These are phyloP conservation scores for Siniperca chuatsi DNA, from an alignment of 2,113 vertebrate genomes.

Conservation along the genomic window DNA sequence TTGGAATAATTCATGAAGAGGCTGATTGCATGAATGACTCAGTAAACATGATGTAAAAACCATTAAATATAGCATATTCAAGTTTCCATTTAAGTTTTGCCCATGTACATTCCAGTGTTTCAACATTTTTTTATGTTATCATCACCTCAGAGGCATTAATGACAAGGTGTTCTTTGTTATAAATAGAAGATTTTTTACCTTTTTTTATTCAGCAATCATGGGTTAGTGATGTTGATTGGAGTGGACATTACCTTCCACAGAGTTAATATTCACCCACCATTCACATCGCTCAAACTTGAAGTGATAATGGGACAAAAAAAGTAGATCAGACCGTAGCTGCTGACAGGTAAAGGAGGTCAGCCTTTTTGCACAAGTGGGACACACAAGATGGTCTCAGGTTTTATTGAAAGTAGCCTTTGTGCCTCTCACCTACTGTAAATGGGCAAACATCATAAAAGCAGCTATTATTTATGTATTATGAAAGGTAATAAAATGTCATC, in stretches of 20 bases:
- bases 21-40: conserved; percentile 39
- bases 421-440: conserved; percentile 13
- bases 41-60: conserved; percentile 28
- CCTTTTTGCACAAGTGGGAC: conserved; percentile 17
- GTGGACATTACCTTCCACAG: conserved; percentile 25
- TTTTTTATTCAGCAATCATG: conserved; percentile 11
- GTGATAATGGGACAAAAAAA: conserved; percentile 45
- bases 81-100: conserved; percentile 3
- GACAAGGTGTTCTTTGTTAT: not conserved
- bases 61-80: conserved; percentile 20
- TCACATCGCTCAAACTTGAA: conserved; percentile 41
- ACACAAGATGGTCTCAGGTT: conserved; percentile 34
- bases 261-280: conserved; percentile 21
- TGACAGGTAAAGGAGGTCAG: conserved; percentile 44
- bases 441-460: not conserved
- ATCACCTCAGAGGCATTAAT: not conserved
- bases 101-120: not conserved
- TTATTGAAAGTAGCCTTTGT: conserved; percentile 39
- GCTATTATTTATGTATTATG: not conserved
- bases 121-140: not conserved
- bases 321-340: conserved; percentile 20
- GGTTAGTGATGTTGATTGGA: conserved; percentile 16
- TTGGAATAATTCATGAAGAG: conserved; percentile 50
- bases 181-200: not conserved
- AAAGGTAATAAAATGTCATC: not conserved